Evolutionary conservation across 2,113 vertebrate genomes (phyloP), one percentile per base, ranked within the genome.

Genomic region (Rhegmatorhina hoffmannsi): DNA sequence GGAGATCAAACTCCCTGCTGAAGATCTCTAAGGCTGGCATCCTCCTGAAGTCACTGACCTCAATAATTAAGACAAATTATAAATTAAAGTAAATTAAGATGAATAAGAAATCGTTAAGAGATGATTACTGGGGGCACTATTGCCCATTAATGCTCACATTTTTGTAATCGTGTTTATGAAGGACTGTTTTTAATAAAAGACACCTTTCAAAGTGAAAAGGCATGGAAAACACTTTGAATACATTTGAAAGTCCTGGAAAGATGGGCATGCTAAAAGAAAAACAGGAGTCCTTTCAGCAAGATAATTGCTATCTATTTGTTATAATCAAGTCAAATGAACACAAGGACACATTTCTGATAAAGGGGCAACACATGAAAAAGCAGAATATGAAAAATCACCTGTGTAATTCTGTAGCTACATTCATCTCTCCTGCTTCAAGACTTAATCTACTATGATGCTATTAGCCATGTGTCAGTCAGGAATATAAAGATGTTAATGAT

Each of bases 401-500:
- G 44, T 78, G 73, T 78, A 87, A 95, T 94, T 87, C 44, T 84
- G 76, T 36, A 94, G 87, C 53, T 89, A 84, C 86, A 84, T 92
- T 93, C 73, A 95, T 95, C 81, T 82, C 69, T 59, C 81, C 92
- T 44, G 70, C 87, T 94, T 90, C 76, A 77, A 90, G 94, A 92
- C 79, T 81, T 94, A 90, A 96, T 96, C 92, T 96, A 55, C 91
- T 90, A 31, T 67, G 77, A 66, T 67, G 76, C 89, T 87, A 96
- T 96, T 96, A 97, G 84, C 92, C 53, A 89, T 49, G 78, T 92
- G 82, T 93, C 97, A 97, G 92, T 95, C 87, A 89, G 52, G 77
- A 91, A 87, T 84, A 95, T 62, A 83, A 93, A 95, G 94, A 95
- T 87, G 66, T 90, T 95, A 96, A 92, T 96, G 92, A 94, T 89